These are phyloP conservation scores for Onychomys leucogaster DNA, from an alignment of 2,797 vertebrate genomes.

Conservation along the genomic window DNA sequence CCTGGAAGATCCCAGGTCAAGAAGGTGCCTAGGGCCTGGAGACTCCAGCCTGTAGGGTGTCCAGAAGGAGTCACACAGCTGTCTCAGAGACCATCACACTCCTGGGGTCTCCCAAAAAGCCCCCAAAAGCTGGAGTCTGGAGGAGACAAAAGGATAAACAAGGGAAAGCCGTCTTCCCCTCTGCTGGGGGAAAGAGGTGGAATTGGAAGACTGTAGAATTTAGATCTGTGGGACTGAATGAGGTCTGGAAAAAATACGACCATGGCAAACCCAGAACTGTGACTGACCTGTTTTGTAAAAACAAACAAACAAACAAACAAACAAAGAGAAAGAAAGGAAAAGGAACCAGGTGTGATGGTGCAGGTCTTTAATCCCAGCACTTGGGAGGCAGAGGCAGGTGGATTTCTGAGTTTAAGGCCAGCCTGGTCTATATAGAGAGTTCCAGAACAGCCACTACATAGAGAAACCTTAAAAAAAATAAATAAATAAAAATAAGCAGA, in stretches of 20 bases:
- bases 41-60: too few species aligned
- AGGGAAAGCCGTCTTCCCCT: background rate
- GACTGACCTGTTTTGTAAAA: background rate
- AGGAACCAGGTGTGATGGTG: background rate
- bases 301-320: background rate
- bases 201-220: background rate
- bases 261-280: background rate
- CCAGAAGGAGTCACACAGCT: background rate
- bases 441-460: background rate
- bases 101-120: background rate
- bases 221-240: background rate
- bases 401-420: background rate
- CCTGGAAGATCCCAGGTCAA: background rate
- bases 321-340: background rate
- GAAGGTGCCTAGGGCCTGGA: background rate
- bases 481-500: background rate
- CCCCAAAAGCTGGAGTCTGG: background rate
- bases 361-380: background rate
- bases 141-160: background rate
- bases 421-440: background rate
- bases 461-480: background rate
- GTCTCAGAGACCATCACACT: background rate
- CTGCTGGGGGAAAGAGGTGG: background rate
- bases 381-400: background rate
- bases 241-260: background rate